Evolutionary conservation across 1,140 invertebrate genomes (phyloP).

Genomic region (Musca vetustissima): DNA sequence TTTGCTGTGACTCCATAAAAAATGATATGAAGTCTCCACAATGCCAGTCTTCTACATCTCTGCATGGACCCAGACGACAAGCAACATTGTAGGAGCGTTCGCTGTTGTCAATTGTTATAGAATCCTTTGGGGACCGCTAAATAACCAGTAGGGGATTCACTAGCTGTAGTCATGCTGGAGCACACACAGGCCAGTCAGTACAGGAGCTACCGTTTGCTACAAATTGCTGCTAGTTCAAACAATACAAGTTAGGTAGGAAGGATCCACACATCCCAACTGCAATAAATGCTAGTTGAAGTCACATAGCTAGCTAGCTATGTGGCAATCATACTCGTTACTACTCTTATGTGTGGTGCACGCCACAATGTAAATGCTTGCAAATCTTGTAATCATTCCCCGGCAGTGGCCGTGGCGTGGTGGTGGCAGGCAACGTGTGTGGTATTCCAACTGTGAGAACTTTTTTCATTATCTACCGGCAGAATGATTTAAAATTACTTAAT

Average conservation of each 20-base stretch:
- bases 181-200: not conserved
- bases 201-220: not conserved
- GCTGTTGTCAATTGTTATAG: conserved; percentile 19
- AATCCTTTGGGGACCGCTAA: conserved; percentile 11
- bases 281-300: not conserved
- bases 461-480: not conserved
- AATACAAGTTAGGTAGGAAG: not conserved
- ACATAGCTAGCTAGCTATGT: not conserved
- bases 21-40: too few relatives aligned
- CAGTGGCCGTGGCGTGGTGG: too few relatives aligned
- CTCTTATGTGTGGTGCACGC: not conserved
- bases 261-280: not conserved
- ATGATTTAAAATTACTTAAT: conserved; percentile 22
- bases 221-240: conserved; percentile 10
- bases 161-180: not conserved
- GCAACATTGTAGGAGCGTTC: not conserved
- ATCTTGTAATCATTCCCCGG: too few relatives aligned
- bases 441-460: conserved; percentile 13
- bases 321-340: not conserved
- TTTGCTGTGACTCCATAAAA: too few relatives aligned
- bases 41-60: too few relatives aligned
- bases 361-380: not conserved
- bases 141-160: conserved; percentile 4
- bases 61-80: too few relatives aligned
- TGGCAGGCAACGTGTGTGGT: conserved; percentile 3